Evolutionary conservation across 2,888 invertebrate genomes (phyloP), one percentile per base, ranked within the genome.

Genomic region (Azorinus chamasolen): DNA sequence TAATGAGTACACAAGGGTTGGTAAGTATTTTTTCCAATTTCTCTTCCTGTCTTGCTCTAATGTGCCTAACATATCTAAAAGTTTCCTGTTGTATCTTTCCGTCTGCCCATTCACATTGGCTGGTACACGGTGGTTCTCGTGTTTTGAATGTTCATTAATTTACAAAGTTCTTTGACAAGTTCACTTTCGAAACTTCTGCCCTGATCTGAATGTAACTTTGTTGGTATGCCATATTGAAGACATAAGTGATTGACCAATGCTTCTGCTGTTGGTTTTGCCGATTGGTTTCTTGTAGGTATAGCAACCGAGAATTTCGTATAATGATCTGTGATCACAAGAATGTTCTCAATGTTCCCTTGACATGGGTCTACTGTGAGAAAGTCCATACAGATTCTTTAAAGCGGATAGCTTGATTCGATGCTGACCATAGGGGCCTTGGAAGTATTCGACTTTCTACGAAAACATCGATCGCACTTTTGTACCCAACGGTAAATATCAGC

Each of bases 121-220:
- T n/a, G n/a, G n/a, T n/a, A n/a, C n/a, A n/a, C n/a, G n/a, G n/a
- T n/a, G n/a, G n/a, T n/a, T n/a, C n/a, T n/a, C n/a, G n/a, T n/a
- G n/a, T n/a, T n/a, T n/a, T n/a, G n/a, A n/a, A n/a, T n/a, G n/a
- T n/a, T n/a, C n/a, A n/a, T n/a, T n/a, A 70, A 76, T n/a, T n/a
- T n/a, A n/a, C n/a, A n/a, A n/a, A n/a, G n/a, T n/a, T n/a, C n/a
- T n/a, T n/a, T n/a, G n/a, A n/a, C n/a, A n/a, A n/a, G n/a, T n/a
- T n/a, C n/a, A n/a, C n/a, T n/a, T 54, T 70, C 70, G 57, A 79
- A 79, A 16, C 74, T 74, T 24, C 70, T 48, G 18, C 76, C 79
- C 45, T 79, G 75, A 37, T 79, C 76, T 8, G 66, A 55, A n/a
- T n/a, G n/a, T n/a, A n/a, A n/a, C n/a, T n/a, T n/a, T n/a, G n/a